A percentile compares a stretch with the other conserved stretches of the same genome.
phyloP scores from a whole-genome alignment of 2,797 vertebrate species.

The Parambassis ranga region DNA sequence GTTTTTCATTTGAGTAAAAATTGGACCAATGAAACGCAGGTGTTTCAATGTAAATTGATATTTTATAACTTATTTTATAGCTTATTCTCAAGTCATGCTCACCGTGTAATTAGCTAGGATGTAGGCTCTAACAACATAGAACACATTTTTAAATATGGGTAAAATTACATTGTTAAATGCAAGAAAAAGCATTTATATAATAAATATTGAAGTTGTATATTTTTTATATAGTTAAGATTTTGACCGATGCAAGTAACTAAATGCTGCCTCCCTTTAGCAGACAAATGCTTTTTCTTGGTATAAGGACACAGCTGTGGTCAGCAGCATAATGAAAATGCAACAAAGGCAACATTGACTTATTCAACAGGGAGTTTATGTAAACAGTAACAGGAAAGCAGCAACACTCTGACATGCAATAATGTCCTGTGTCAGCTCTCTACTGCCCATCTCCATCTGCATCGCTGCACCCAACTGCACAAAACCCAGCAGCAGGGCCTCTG shows the following conservation, averaged over 20 bases:
- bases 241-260: background rate
- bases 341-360: constrained; percentile 3
- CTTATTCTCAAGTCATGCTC: too few relatives aligned
- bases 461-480: constrained; percentile 59
- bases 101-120: too few relatives aligned
- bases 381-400: constrained; percentile 33
- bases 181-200: too few relatives aligned
- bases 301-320: constrained; percentile 2
- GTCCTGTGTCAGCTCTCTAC: constrained; percentile 57
- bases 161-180: too few relatives aligned
- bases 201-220: background rate
- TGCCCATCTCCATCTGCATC: constrained; percentile 61
- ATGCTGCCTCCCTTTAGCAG: background rate
- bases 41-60: background rate
- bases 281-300: background rate
- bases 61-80: too few relatives aligned
- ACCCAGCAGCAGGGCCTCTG: constrained; percentile 42
- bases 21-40: background rate
- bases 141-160: too few relatives aligned
- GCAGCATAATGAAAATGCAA: constrained; percentile 8
- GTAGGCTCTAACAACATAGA: too few relatives aligned
- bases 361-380: constrained; percentile 34
- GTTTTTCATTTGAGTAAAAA: too few relatives aligned
- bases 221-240: background rate
- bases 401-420: constrained; percentile 52